Percentiles rank a stretch among this genome's conserved stretches.
Conservation (phyloP, 2,888 invertebrate species). For the Agapetus fuscipes region DNA sequence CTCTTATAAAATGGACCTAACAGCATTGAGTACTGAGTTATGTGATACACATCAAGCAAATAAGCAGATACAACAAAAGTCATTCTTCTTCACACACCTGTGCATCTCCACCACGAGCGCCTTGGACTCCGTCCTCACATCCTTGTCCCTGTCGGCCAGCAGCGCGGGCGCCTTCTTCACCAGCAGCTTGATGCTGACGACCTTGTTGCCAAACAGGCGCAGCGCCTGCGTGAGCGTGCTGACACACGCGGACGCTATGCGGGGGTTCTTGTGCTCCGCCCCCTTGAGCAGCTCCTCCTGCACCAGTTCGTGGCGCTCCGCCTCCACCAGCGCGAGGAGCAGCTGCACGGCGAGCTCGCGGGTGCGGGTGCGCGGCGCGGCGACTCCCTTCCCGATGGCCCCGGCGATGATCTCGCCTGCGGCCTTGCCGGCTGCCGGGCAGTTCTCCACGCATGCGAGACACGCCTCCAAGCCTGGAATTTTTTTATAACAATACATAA, state of each 20-base stretch:
- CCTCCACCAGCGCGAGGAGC: constrained; percentile 88
- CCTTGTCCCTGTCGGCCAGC: constrained; percentile 85
- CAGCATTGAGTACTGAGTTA: too few relatives aligned
- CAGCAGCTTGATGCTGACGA: constrained; percentile 77
- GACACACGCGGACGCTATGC: constrained; percentile 81
- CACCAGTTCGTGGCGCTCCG: constrained; percentile 86
- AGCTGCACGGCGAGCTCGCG: constrained; percentile 86
- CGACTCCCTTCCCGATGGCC: constrained; percentile 86
- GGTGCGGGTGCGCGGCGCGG: constrained; percentile 83
- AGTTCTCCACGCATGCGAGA: constrained; percentile 84
- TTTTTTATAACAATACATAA: too few relatives aligned
- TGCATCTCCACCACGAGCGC: constrained; percentile 86
- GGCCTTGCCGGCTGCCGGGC: constrained; percentile 76
- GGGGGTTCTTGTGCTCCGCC: constrained; percentile 92
- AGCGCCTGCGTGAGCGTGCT: constrained; percentile 65
- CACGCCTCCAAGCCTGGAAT: constrained; percentile 67
- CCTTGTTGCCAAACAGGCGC: constrained; percentile 87
- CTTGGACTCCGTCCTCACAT: constrained; percentile 87
- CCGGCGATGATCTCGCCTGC: constrained; percentile 83
- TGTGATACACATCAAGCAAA: too few relatives aligned
- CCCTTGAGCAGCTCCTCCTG: constrained; percentile 89
- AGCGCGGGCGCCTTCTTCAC: constrained; percentile 79
- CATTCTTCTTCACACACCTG: too few relatives aligned
- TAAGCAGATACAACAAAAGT: too few relatives aligned
- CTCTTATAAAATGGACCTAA: too few relatives aligned